phyloP scores from a whole-genome alignment of 2,113 vertebrate species.

The Accipiter cooperii region DNA sequence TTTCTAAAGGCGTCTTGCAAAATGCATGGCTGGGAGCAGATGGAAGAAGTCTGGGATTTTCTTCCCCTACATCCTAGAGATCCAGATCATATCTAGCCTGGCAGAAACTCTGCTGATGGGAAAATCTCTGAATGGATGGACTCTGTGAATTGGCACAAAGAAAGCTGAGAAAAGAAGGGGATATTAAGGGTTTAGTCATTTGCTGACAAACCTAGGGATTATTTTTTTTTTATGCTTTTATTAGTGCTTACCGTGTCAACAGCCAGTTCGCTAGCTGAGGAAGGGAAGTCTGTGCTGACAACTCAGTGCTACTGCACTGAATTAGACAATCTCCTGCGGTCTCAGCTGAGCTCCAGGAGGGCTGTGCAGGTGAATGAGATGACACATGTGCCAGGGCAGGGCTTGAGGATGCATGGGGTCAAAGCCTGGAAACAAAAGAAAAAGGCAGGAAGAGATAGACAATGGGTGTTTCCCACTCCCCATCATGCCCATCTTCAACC shows the following conservation, averaged over 20 bases:
- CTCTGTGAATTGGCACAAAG: constrained; percentile 8
- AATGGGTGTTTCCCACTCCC: neutral
- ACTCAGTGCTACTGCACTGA: neutral
- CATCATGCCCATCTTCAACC: neutral
- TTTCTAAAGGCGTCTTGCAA: neutral
- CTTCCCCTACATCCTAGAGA: neutral
- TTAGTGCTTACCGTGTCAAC: neutral
- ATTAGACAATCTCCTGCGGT: neutral
- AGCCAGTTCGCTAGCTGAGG: neutral
- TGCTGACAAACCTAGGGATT: constrained; percentile 1
- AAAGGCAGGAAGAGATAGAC: neutral
- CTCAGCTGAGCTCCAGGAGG: neutral
- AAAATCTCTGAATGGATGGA: neutral
- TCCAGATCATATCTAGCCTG: neutral
- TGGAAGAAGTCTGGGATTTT: neutral
- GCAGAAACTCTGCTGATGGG: constrained; percentile 23
- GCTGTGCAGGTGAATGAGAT: neutral
- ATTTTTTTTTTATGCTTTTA: neutral
- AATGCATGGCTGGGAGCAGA: neutral
- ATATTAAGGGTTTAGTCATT: constrained; percentile 24
- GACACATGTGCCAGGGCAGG: neutral
- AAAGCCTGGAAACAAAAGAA: neutral
- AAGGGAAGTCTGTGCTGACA: neutral
- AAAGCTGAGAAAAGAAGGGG: constrained; percentile 30
- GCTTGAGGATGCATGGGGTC: neutral